These are phyloP conservation scores for Drosophila quadrilineata DNA, from an alignment of 1,140 invertebrate genomes.

Conservation along the genomic window DNA sequence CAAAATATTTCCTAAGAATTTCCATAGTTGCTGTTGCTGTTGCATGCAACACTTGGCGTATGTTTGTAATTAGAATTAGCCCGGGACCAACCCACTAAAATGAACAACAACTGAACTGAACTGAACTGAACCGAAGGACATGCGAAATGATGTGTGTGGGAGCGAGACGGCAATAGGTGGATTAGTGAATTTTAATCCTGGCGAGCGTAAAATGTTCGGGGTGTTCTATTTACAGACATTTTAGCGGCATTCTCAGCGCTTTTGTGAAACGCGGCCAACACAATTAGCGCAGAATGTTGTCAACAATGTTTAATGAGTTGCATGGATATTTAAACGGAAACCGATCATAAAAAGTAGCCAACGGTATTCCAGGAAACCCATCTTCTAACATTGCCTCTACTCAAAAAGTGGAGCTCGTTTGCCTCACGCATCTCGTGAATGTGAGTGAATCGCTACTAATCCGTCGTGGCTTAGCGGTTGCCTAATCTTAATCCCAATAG, in stretches of 20 bases:
- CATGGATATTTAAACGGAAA: slow-evolving; percentile 18
- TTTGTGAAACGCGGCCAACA: slow-evolving; percentile 31
- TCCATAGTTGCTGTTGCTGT: not conserved
- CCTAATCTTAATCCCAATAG: slow-evolving; percentile 61
- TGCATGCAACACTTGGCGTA: slow-evolving; percentile 26
- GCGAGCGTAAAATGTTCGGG: slow-evolving; percentile 1
- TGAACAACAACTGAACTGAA: not conserved
- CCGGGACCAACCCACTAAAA: slow-evolving; percentile 52
- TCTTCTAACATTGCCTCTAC: not conserved
- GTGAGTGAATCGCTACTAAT: slow-evolving; percentile 24
- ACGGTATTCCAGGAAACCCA: not conserved
- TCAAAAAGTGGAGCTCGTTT: not conserved
- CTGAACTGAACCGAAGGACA: not conserved
- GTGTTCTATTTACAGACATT: slow-evolving; percentile 60
- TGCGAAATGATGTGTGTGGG: not conserved
- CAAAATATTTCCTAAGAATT: slow-evolving; percentile 24
- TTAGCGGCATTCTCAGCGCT: slow-evolving; percentile 26
- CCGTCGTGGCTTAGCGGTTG: slow-evolving; percentile 44
- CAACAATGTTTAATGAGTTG: slow-evolving; percentile 37
- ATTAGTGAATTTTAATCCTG: slow-evolving; percentile 62
- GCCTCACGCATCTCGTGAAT: not conserved
- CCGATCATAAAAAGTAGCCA: slow-evolving; percentile 26
- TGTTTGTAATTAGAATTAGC: slow-evolving; percentile 66
- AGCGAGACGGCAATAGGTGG: slow-evolving; percentile 10
- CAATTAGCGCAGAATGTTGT: slow-evolving; percentile 38